Conservation (phyloP, 2,797 vertebrate species). For the Gadopsis marmoratus region DNA sequence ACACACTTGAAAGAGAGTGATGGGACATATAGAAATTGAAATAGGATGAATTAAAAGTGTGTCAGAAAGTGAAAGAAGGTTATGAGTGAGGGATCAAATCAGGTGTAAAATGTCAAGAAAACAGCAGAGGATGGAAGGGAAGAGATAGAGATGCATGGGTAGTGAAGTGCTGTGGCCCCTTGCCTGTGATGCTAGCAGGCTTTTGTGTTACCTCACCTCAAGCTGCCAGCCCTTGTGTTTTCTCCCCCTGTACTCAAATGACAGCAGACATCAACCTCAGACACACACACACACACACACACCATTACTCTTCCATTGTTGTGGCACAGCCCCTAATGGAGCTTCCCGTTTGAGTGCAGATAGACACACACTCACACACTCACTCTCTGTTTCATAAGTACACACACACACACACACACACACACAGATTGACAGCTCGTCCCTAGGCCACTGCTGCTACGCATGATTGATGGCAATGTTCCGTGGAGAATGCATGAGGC, state of each 20-base stretch:
- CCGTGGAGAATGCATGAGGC: conserved; percentile 77
- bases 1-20: not conserved
- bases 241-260: conserved; percentile 73
- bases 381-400: conserved; percentile 49
- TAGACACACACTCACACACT: conserved; percentile 61
- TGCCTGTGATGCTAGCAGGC: conserved; percentile 57
- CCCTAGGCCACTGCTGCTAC: conserved; percentile 76
- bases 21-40: conserved; percentile 25
- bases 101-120: conserved; percentile 55
- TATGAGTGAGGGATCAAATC: conserved; percentile 50
- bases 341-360: conserved; percentile 73
- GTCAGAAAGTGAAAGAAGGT: conserved; percentile 33
- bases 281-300: conserved; percentile 60
- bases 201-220: conserved; percentile 66
- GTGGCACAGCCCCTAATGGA: conserved; percentile 75
- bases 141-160: conserved; percentile 29
- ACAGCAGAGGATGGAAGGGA: conserved; percentile 19
- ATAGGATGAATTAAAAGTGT: conserved; percentile 17
- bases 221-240: conserved; percentile 71
- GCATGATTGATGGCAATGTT: conserved; percentile 83
- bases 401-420: conserved; percentile 44
- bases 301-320: conserved; percentile 74
- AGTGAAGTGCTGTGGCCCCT: conserved; percentile 46
- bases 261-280: conserved; percentile 77
- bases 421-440: conserved; percentile 80